Conservation (phyloP, 2,113 vertebrate genomes). For the Tenebrosternarchus preto region DNA sequence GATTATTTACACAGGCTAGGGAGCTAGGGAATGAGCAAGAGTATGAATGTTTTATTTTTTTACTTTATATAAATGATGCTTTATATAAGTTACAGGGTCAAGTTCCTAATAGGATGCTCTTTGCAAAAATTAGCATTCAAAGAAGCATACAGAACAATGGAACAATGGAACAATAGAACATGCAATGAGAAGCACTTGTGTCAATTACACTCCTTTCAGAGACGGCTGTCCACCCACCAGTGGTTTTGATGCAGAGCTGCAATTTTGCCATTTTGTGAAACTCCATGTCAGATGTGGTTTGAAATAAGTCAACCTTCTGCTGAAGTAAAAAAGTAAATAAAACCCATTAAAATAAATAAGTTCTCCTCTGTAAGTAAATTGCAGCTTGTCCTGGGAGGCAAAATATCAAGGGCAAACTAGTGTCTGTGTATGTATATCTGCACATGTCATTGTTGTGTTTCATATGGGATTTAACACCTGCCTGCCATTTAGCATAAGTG, state of each 20-base stretch:
- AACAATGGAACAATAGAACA: background rate
- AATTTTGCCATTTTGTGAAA: background rate
- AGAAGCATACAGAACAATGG: background rate
- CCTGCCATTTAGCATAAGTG: conserved; percentile 51
- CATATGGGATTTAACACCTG: conserved; percentile 63
- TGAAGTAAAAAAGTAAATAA: no score
- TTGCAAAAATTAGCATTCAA: background rate
- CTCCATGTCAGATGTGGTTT: no score
- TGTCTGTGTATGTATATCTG: conserved; percentile 28
- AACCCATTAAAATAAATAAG: no score
- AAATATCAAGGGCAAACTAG: conserved; percentile 29
- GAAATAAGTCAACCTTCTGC: background rate
- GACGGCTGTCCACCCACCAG: no score
- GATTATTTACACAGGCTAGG: background rate
- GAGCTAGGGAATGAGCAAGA: background rate
- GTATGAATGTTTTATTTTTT: background rate
- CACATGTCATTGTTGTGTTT: conserved; percentile 55
- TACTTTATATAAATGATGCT: background rate
- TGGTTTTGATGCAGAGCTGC: background rate
- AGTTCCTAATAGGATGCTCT: background rate
- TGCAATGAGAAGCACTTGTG: background rate
- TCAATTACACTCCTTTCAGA: no score
- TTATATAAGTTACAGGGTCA: background rate
- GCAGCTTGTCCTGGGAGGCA: conserved; percentile 6
- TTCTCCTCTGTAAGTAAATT: conserved; percentile 8